Base-by-base conservation (phyloP, 2,113 vertebrate species). In the Ptilorrhoa leucosticta region DNA sequence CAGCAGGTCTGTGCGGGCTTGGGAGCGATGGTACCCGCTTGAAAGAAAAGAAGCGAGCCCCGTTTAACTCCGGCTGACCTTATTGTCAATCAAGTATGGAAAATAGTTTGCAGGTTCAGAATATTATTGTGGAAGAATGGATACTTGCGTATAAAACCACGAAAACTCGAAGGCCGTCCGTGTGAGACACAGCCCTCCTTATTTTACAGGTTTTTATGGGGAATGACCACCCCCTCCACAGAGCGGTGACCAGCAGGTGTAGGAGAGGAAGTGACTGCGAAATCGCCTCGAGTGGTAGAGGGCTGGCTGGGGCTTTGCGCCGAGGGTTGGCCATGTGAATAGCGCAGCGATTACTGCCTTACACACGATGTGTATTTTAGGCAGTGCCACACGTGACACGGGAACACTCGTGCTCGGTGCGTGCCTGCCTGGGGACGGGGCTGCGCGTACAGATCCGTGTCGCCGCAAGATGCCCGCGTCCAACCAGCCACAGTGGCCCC, bases 201-300 rank as follows among this genome's bases (percentile, higher is more conserved):
- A n/a, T 77, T 77, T 61, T 47, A 24, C 33, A 23, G 0, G 33
- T 47, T 60, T 80, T 71, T 35, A 35, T 5, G 11, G 35, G 24
- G 45, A 57, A 77, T 35, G 82, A 40, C 91, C 86, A 75, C 31
- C 76, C 48, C 56, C 18, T 42, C 11, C 44, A 30, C 22, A 28
- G 73, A 73, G 50, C 39, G 3, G 54, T 30, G 82, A 58, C 51
- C 16, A 45, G 92, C 94, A 95, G 94, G 94, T 92, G 96, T 90
- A 94, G 72, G 40, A 86, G 83, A 83, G 94, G 71, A 93, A 83
- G 60, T 35, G 73, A 51, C 89, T 33, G 28, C 37, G 35, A 69
- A 78, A 69, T 60, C 19, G 77, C 39, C 72, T 79, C 47, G 16
- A 54, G 57, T 7, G 42, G 44, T 13, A 20, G 48, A 26, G 26